These are phyloP conservation scores for Hipposideros armiger DNA, from an alignment of 2,113 vertebrate genomes.

Conservation along the genomic window DNA sequence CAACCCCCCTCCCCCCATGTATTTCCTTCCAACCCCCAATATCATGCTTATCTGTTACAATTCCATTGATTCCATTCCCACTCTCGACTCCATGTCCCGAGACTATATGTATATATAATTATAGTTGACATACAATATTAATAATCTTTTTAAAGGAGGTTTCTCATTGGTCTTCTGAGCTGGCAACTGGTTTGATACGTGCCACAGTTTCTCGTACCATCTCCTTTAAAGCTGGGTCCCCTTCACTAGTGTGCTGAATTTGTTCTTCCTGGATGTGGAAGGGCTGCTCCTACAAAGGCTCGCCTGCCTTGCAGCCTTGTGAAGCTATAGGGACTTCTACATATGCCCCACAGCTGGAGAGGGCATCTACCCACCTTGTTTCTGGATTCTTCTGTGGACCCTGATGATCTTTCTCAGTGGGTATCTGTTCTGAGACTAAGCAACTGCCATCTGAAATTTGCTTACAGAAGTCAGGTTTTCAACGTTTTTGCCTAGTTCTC, in stretches of 20 bases:
- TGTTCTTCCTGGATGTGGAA: neutral
- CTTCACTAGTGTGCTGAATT: neutral
- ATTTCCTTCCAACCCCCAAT: no score
- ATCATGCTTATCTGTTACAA: no score
- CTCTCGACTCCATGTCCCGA: no score
- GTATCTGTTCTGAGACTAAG: neutral
- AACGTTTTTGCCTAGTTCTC: neutral
- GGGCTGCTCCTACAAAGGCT: no score
- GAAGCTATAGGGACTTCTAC: neutral
- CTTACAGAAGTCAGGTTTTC: neutral
- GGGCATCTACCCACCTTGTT: neutral
- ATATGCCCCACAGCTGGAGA: neutral
- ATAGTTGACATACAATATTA: no score
- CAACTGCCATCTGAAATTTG: neutral
- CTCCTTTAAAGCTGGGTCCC: neutral
- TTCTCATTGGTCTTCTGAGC: neutral
- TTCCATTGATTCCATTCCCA: no score
- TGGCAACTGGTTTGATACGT: fast-evolving
- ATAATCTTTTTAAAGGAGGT: neutral
- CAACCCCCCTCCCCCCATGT: no score
- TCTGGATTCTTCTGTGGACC: neutral
- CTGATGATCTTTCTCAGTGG: neutral
- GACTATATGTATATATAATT: no score
- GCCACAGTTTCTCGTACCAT: neutral
- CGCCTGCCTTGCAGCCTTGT: neutral